phyloP scores from a whole-genome alignment of 2,113 vertebrate genomes.

The Rhinichthys klamathensis region DNA sequence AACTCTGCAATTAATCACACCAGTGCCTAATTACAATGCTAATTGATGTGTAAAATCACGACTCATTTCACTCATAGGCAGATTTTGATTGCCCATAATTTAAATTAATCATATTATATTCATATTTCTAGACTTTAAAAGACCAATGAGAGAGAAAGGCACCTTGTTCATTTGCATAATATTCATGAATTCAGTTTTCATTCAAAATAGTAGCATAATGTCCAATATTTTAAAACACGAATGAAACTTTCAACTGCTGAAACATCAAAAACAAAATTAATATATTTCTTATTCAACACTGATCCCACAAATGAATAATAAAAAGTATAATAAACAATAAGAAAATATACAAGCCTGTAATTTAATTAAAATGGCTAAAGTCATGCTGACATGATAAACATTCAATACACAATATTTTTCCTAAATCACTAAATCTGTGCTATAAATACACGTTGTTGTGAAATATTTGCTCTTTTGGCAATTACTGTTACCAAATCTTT shows the following conservation, averaged over 20 bases:
- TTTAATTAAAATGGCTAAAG: not conserved
- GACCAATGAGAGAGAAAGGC: not conserved
- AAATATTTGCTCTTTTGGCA: not conserved
- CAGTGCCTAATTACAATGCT: conserved; percentile 77
- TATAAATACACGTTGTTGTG: not conserved
- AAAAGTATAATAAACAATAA: not conserved
- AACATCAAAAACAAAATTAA: no score
- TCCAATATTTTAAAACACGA: not conserved
- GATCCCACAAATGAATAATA: not conserved
- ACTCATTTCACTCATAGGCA: conserved; percentile 76
- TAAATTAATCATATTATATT: conserved; percentile 29
- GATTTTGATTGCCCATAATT: conserved; percentile 55
- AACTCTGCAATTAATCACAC: conserved; percentile 76
- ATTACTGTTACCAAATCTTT: not conserved
- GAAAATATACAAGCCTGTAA: not conserved
- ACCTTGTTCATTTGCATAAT: not conserved
- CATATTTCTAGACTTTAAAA: conserved; percentile 17
- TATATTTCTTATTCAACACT: not conserved
- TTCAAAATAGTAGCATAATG: not conserved
- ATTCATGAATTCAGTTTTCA: not conserved
- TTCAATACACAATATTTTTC: not conserved
- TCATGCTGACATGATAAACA: not conserved
- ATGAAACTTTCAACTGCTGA: not conserved
- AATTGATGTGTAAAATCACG: conserved; percentile 80
- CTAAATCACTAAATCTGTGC: not conserved